Conservation (phyloP, 2,113 vertebrate genomes). For the Cairina moschata region DNA sequence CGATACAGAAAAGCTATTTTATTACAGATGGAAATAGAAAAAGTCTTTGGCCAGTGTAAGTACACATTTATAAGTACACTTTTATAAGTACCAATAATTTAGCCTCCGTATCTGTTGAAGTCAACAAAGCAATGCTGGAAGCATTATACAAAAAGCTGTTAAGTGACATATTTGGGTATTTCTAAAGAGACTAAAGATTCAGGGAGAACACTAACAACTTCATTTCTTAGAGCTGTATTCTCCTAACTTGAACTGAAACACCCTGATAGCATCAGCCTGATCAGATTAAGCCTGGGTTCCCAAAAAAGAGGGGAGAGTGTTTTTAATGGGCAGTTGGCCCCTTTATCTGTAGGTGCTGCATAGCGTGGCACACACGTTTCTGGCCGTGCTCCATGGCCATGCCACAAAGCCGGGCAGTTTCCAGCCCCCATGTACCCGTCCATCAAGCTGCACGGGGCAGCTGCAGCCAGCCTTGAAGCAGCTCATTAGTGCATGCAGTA, state of each 20-base stretch:
- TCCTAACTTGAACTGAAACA: not conserved
- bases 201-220: not conserved
- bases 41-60: not conserved
- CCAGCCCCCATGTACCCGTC: not conserved
- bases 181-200: not conserved
- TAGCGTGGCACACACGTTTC: not conserved
- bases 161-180: not conserved
- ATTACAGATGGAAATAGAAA: not conserved
- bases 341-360: not conserved
- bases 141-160: not conserved
- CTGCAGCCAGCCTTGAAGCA: not conserved
- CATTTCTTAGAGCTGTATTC: not conserved
- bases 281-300: not conserved
- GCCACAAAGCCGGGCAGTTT: not conserved
- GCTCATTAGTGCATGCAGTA: not conserved
- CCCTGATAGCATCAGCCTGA: not conserved
- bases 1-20: not conserved
- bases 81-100: slow-evolving; percentile 20
- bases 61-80: not conserved
- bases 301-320: not conserved
- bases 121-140: not conserved
- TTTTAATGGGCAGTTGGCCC: not conserved
- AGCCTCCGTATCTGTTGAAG: not conserved
- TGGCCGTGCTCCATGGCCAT: not conserved
- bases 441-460: not conserved